phyloP scores from a whole-genome alignment of 2,888 invertebrate genomes.

The Dioctria linearis region DNA sequence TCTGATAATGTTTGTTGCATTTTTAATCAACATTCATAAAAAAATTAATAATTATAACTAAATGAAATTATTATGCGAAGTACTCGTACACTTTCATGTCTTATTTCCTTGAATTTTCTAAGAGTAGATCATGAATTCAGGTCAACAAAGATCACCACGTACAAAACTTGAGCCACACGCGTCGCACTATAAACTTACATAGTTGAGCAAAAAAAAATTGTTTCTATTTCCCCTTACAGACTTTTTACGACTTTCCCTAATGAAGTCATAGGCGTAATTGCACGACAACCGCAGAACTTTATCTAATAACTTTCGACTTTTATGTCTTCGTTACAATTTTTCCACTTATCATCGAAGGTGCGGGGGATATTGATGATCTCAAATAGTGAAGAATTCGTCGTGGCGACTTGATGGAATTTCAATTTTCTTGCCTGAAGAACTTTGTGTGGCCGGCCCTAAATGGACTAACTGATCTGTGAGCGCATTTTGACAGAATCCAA shows the following conservation, averaged over 20 bases:
- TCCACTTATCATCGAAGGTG: slow-evolving; percentile 33
- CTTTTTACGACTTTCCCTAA: slow-evolving; percentile 38
- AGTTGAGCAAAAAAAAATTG: too few relatives aligned
- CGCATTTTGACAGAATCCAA: not conserved
- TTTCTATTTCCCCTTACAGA: too few relatives aligned
- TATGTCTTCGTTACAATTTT: slow-evolving; percentile 40
- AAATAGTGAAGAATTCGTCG: not conserved
- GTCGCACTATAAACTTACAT: too few relatives aligned
- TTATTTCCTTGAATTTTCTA: too few relatives aligned
- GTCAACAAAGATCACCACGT: too few relatives aligned
- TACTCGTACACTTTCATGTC: too few relatives aligned
- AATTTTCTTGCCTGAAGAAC: not conserved
- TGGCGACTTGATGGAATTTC: slow-evolving; percentile 15
- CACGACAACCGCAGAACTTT: slow-evolving; percentile 14
- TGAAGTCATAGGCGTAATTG: slow-evolving; percentile 50
- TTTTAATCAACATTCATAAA: too few relatives aligned
- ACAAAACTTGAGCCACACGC: too few relatives aligned
- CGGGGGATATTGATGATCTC: slow-evolving; percentile 37
- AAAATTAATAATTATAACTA: too few relatives aligned
- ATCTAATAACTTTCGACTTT: slow-evolving; percentile 33
- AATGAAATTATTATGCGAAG: too few relatives aligned
- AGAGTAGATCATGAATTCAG: too few relatives aligned
- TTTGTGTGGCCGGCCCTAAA: slow-evolving; percentile 4
- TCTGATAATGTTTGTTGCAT: too few relatives aligned
- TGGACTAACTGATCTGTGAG: not conserved